Evolutionary conservation across 2,797 vertebrate genomes (phyloP), one percentile per base, ranked within the genome.

Genomic region (Diglossa cyanea): DNA sequence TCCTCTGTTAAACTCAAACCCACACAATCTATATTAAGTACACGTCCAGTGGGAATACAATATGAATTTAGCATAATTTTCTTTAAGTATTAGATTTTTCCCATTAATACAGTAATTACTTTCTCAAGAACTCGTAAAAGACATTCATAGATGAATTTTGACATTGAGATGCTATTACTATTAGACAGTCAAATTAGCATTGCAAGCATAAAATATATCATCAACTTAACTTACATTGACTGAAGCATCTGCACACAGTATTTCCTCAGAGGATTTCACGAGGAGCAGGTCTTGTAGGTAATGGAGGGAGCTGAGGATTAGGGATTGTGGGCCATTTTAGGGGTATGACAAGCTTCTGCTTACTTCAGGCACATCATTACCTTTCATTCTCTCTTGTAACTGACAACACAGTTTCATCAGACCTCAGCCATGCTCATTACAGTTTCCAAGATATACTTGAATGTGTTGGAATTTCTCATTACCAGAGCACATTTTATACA

Each of bases 201-300:
- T 90, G 4, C 25, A 68, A 71, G 37, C 2, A 3, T 45, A 53
- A 67, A 68, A 54, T 21, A 8, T 2, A 31, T 48, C 4, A 63
- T 6, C 3, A 9, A 18, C 10, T 83, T 70, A 33, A 71, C 66
- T 54, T 75, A 51, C 13, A 16, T 5, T 19, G 33, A 13, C n/a
- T 14, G 40, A 70, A 58, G 53, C 50, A 90, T 23, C 42, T 37
- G 17, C 53, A 57, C 4, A 5, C 5, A 4, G 10, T 6, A 19
- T 15, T 57, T 89, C 61, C 40, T 84, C 26, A 61, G 57, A 70
- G n/a, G 24, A 33, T 45, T 74, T 37, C 58, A 70, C 1, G 0
- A 39, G 9, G 33, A 67, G 39, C 1, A 0, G 0, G 0, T 47
- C 28, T 5, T 28, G 7, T 1, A 42, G 53, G 17, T 15, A 62